These are phyloP conservation scores for Tetrapedia diversipes DNA, from an alignment of 2,888 invertebrate genomes.

Conservation along the genomic window DNA sequence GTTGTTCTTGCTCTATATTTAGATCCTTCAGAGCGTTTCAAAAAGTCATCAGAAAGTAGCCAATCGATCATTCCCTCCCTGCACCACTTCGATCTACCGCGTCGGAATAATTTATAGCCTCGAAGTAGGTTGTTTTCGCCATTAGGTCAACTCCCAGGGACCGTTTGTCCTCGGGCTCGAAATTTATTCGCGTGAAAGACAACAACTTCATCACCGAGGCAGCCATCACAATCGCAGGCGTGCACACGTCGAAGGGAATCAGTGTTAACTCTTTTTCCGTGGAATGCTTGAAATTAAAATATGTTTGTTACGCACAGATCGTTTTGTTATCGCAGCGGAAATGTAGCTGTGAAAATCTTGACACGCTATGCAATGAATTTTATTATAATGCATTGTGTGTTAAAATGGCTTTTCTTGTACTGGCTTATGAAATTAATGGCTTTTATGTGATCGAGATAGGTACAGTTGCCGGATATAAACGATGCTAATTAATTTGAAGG, in stretches of 20 bases:
- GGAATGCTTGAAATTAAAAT: no score
- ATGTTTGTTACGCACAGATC: no score
- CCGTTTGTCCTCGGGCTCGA: slow-evolving; percentile 26
- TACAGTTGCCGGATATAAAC: no score
- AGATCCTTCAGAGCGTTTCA: background rate
- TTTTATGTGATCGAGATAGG: no score
- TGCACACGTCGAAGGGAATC: background rate
- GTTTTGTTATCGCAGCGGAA: no score
- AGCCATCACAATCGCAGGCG: background rate
- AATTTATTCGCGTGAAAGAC: slow-evolving; percentile 37
- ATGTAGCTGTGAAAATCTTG: no score
- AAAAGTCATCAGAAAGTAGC: background rate
- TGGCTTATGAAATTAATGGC: no score
- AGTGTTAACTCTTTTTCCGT: background rate
- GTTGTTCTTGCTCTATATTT: no score
- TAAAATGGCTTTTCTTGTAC: no score
- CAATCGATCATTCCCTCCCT: background rate
- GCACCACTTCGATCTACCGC: background rate
- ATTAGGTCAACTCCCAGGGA: slow-evolving; percentile 19
- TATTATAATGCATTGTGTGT: no score
- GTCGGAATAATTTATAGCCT: background rate
- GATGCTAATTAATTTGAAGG: no score
- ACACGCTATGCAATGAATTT: no score
- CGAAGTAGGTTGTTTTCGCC: slow-evolving; percentile 38
- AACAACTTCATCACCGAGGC: slow-evolving; percentile 20